Conservation (phyloP, 2,888 invertebrate species). For the Limenitis camilla region DNA sequence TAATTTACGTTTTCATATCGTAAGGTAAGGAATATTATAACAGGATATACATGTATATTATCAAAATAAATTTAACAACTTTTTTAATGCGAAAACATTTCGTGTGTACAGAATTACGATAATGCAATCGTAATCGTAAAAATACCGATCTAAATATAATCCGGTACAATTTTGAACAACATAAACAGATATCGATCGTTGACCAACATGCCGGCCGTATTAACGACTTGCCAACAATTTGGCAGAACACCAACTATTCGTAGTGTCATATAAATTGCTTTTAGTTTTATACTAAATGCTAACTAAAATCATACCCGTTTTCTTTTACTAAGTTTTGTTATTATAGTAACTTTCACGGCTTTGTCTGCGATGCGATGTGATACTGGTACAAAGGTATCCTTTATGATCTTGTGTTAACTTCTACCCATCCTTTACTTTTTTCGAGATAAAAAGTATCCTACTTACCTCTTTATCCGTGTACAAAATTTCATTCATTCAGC, state of each 20-base stretch:
- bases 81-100: too few species aligned
- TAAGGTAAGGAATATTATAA: too few species aligned
- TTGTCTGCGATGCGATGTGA: neutral
- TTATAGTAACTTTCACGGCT: neutral
- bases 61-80: too few species aligned
- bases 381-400: too few species aligned
- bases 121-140: neutral
- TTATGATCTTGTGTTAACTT: too few species aligned
- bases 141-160: constrained; percentile 22
- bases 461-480: too few species aligned
- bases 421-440: too few species aligned
- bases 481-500: too few species aligned
- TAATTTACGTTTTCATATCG: too few species aligned
- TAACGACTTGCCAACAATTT: constrained; percentile 59
- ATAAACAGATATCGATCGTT: constrained; percentile 58
- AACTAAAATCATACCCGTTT: constrained; percentile 13
- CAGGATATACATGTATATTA: too few species aligned
- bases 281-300: constrained; percentile 31
- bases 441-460: too few species aligned
- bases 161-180: constrained; percentile 31
- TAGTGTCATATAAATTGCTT: constrained; percentile 50
- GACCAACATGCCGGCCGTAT: constrained; percentile 60
- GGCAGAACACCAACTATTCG: constrained; percentile 61
- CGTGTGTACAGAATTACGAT: too few species aligned
- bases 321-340: constrained; percentile 14